Base-by-base conservation (phyloP, 2,888 invertebrate species). In the Hyppa rectilinea region DNA sequence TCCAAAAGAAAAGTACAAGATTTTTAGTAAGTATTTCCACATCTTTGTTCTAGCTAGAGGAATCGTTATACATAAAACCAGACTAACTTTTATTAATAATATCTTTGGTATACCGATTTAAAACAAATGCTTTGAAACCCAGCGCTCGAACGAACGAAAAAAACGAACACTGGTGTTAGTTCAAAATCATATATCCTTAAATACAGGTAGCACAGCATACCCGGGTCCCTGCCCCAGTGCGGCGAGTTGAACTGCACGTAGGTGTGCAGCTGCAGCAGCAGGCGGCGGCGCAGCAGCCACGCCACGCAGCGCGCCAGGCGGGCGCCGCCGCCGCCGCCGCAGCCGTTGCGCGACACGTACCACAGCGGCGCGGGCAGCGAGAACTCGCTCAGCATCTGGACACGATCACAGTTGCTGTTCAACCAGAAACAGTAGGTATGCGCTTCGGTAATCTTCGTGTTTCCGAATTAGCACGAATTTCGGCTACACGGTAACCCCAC, bases 261-360 rank as follows among this genome's bases (percentile, higher is more conserved):
- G 0, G 98, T 99, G 89, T 99, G 99, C 53, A 99, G 95, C 93
- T 99, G 99, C 89, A 99, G 96, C 38, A 99, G 94, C 72, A 99
- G 95, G 81, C 98, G 97, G 84, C 98, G 97, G 85, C 98, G 98
- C 84, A 99, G 94, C 96, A 99, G 97, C 99, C 99, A 99, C 70
- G 99, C 97, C n/a, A 99, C 98, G 92, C 98, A 97, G 87, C 98
- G 97, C 43, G 98, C 97, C 68, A 98, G 97, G 92, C 95, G 96
- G 36, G 89, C 92, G 67, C 88, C 91, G 78, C 83, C 93, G 62
- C 90, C 92, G 29, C 92, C 91, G 53, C 90, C 90, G 75, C 89
- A 90, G 10, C 92, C 92, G 61, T 91, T 91, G 26, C 96, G 94
- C 3, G 94, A 91, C 80, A 94, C 93, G 92, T 95, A 96, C 96